Evolutionary conservation across 1,140 invertebrate species (phyloP).

Genomic region (Hycleus phaleratus): DNA sequence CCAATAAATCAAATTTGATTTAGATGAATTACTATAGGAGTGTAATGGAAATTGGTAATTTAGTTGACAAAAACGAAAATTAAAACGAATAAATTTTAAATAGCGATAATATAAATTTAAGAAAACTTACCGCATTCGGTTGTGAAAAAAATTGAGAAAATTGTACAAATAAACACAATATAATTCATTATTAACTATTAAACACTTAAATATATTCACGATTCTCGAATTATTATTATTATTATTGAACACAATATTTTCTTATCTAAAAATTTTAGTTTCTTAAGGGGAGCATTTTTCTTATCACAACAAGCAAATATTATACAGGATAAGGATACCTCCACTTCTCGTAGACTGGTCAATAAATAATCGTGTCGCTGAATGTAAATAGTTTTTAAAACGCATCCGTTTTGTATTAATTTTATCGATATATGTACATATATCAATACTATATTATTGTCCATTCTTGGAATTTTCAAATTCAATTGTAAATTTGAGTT

Average conservation of each 20-base stretch:
- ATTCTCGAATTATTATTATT: background rate
- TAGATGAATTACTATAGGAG: too few species aligned
- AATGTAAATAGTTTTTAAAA: conserved; percentile 14
- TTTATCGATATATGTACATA: conserved; percentile 1
- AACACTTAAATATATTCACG: background rate
- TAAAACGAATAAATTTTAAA: too few species aligned
- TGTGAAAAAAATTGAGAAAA: too few species aligned
- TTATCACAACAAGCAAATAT: conserved; percentile 13
- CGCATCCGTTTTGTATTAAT: conserved; percentile 8
- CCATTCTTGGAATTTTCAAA: too few species aligned
- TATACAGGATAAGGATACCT: conserved; percentile 4
- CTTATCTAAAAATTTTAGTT: conserved; percentile 4
- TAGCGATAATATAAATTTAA: too few species aligned
- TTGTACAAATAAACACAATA: background rate
- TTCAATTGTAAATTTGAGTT: too few species aligned
- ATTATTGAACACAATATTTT: conserved; percentile 1
- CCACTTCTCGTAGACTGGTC: background rate
- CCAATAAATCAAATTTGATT: too few species aligned
- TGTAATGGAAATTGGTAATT: too few species aligned
- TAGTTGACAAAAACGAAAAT: too few species aligned
- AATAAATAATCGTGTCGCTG: conserved; percentile 6
- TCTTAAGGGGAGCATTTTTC: conserved; percentile 8
- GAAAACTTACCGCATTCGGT: background rate
- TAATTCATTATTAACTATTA: background rate
- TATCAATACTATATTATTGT: too few species aligned